phyloP scores from a whole-genome alignment of 2,797 vertebrate genomes.

The Pseudocheirus occidentalis region DNA sequence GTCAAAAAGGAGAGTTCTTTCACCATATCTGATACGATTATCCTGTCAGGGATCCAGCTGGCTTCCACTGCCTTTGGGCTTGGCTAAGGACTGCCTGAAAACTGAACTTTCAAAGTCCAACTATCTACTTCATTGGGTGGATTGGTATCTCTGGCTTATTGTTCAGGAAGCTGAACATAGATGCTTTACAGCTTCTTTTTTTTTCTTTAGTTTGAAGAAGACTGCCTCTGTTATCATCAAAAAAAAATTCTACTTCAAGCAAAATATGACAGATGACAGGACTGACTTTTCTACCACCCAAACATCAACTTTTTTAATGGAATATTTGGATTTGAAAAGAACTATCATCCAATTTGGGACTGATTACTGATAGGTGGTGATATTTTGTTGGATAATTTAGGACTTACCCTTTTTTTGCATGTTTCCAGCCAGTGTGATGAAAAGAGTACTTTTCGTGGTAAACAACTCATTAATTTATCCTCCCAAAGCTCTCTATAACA shows the following conservation, averaged over 20 bases:
- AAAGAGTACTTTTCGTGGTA: constrained; percentile 15
- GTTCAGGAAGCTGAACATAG: background rate
- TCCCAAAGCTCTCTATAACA: constrained; percentile 5
- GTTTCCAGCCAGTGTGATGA: constrained; percentile 18
- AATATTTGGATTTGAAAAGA: constrained; percentile 13
- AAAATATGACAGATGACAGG: background rate
- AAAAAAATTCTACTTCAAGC: background rate
- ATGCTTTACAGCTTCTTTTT: background rate
- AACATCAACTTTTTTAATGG: background rate
- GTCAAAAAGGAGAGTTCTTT: background rate
- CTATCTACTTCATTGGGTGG: constrained; percentile 2
- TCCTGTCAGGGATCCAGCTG: background rate
- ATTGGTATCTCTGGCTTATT: constrained; percentile 33
- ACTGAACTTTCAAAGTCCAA: no score
- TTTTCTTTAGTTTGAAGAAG: background rate
- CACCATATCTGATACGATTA: background rate
- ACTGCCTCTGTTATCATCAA: background rate
- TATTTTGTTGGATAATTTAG: background rate
- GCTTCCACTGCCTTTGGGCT: constrained; percentile 10
- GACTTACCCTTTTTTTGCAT: background rate
- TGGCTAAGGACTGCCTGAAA: background rate
- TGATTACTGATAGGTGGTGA: background rate
- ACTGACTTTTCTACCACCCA: background rate
- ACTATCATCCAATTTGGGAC: background rate
- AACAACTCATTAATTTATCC: background rate